Conservation (phyloP, 2,113 vertebrate genomes). For the Erpornis zantholeuca region DNA sequence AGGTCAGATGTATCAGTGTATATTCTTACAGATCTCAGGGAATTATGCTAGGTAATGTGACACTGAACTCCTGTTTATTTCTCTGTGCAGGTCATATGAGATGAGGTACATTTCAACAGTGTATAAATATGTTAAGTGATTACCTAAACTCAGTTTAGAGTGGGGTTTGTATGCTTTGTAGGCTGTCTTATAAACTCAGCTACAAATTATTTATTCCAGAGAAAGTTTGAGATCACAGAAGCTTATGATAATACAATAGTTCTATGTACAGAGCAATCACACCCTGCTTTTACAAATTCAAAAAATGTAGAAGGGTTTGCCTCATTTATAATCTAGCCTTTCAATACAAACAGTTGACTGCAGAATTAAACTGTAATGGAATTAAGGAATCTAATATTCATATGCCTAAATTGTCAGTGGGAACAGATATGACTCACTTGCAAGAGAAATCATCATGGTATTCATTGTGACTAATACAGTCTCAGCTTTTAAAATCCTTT, state of each 20-base stretch:
- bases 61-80: neutral
- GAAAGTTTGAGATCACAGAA: neutral
- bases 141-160: neutral
- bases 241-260: neutral
- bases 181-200: neutral
- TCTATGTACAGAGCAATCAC: neutral
- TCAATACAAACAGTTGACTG: neutral
- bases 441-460: neutral
- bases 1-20: neutral
- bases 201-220: neutral
- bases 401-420: neutral
- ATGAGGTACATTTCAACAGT: neutral
- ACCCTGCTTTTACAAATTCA: neutral
- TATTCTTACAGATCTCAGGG: neutral
- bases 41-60: neutral
- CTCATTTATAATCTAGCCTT: neutral
- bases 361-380: neutral
- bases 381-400: constrained; percentile 14
- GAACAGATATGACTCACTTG: constrained; percentile 15
- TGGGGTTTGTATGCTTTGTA: neutral
- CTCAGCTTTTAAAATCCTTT: constrained; percentile 10
- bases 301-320: neutral
- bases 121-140: neutral
- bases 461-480: constrained; percentile 14
- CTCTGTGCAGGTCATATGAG: neutral